Evolutionary conservation across 2,113 vertebrate species (phyloP), one percentile per base, ranked within the genome.

Genomic region (Coturnix japonica): DNA sequence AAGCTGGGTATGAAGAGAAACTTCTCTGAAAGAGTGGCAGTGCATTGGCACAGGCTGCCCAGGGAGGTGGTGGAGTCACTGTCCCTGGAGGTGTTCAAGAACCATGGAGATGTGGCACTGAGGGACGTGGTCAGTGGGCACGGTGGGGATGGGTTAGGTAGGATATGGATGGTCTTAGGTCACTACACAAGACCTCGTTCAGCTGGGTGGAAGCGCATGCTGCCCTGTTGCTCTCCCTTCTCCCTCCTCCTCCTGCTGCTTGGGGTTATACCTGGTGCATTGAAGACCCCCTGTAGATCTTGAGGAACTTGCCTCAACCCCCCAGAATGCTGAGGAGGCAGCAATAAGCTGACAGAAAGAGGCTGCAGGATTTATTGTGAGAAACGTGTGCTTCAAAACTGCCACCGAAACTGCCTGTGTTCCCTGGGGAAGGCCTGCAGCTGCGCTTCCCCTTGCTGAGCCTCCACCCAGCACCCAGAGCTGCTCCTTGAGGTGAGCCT

Each of bases 331-430:
- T 47, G 33, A 53, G 33, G 33, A n/a, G 5, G 43, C 23, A 13
- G 46, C 11, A 66, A 25, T 8, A 59, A 43, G 13, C 11, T 53
- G 33, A 25, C 59, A 31, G 63, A 63, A 18, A 47, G 39, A 33
- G 25, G 22, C 28, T 8, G 13, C 17, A 41, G 25, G 17, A 37
- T 65, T 33, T 33, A 54, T 12, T 70, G 25, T 89, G 87, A 93
- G 92, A 95, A 95, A 30, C 0, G 0, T 4, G 26, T 93, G 66
- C 43, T 93, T 89, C 85, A 85, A 95, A 96, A 93, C 78, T 87
- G 78, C 81, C 95, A 91, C 91, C 13, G 96, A 96, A 96, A 93
- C 91, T 72, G 1, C 0, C 46, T 87, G 31, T 85, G 67, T 43
- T 95, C 95, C 95, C 94, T 7, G 76, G 92, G 91, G 95, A 82